Evolutionary conservation across 2,888 invertebrate species (phyloP).

Genomic region (Acrobasis consociella): DNA sequence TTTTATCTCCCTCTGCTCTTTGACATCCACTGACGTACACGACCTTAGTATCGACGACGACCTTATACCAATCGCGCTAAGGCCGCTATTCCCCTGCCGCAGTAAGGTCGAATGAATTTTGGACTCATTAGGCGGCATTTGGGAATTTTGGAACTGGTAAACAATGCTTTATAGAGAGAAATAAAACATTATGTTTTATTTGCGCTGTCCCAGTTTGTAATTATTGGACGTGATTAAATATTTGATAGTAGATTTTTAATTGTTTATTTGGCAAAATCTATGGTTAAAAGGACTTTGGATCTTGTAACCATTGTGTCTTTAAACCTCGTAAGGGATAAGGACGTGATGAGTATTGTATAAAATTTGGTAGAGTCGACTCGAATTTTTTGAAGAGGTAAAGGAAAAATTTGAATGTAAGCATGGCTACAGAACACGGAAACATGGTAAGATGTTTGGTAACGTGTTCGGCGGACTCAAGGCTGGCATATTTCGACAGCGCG

Average conservation of each 20-base stretch:
- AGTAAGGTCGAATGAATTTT: constrained; percentile 57
- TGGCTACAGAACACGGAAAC: constrained; percentile 51
- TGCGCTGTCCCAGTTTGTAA: background rate
- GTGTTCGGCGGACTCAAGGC: constrained; percentile 66
- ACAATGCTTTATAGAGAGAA: constrained; percentile 48
- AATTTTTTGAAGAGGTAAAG: background rate
- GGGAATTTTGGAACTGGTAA: constrained; percentile 73
- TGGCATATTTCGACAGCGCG: constrained; percentile 64
- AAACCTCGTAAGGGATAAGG: background rate
- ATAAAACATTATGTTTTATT: constrained; percentile 7
- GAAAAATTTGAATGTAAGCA: constrained; percentile 7
- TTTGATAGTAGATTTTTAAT: background rate
- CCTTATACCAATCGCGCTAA: constrained; percentile 51
- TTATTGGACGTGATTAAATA: background rate
- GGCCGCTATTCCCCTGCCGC: constrained; percentile 44
- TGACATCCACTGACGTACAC: constrained; percentile 73
- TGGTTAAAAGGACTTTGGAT: background rate
- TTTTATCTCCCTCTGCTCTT: constrained; percentile 77
- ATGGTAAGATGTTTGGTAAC: constrained; percentile 54
- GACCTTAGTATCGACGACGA: constrained; percentile 51
- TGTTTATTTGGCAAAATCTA: background rate
- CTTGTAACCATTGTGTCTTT: background rate
- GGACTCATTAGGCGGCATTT: constrained; percentile 73
- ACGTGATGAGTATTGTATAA: too few species aligned
- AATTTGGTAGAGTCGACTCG: constrained; percentile 9